A percentile compares a stretch with the other conserved stretches of the same genome.
These are phyloP conservation scores for Antechinus flavipes DNA, from an alignment of 2,113 vertebrate genomes.

Conservation along the genomic window DNA sequence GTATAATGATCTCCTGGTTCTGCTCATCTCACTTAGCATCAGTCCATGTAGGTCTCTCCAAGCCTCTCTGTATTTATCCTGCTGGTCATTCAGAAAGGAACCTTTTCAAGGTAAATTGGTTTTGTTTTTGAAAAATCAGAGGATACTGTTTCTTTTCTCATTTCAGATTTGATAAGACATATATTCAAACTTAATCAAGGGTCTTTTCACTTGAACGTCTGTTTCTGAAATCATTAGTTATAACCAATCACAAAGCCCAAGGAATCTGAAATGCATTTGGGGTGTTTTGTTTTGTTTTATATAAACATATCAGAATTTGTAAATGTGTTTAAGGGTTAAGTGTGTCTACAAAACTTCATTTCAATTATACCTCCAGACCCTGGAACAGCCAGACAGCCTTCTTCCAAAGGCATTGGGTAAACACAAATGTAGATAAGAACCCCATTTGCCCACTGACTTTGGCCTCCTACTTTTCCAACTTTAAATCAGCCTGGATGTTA, in stretches of 20 bases:
- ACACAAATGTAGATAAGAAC: conserved; percentile 44
- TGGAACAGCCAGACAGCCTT: not conserved
- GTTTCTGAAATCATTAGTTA: conserved; percentile 44
- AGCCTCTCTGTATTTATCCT: too few species aligned
- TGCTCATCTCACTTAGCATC: too few species aligned
- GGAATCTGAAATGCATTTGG: conserved; percentile 11
- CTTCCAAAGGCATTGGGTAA: conserved; percentile 38
- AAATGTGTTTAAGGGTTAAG: conserved; percentile 26
- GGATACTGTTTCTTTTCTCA: conserved; percentile 18
- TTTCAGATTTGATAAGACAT: conserved; percentile 32
- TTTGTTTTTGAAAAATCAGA: conserved; percentile 65
- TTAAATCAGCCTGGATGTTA: conserved; percentile 47
- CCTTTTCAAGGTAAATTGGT: conserved; percentile 57
- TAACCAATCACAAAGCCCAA: conserved; percentile 20
- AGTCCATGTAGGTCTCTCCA: too few species aligned
- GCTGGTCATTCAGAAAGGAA: not conserved
- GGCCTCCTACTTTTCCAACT: conserved; percentile 25
- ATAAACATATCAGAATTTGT: conserved; percentile 10
- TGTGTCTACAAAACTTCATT: conserved; percentile 9
- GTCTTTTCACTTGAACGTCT: not conserved
- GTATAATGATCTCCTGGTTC: too few species aligned
- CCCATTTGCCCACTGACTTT: conserved; percentile 52
- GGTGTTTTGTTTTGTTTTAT: conserved; percentile 26
- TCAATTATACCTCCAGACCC: conserved; percentile 43
- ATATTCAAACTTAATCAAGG: conserved; percentile 31